Evolutionary conservation across 2,888 invertebrate genomes (phyloP).

Genomic region (Ptilodon capucinus): DNA sequence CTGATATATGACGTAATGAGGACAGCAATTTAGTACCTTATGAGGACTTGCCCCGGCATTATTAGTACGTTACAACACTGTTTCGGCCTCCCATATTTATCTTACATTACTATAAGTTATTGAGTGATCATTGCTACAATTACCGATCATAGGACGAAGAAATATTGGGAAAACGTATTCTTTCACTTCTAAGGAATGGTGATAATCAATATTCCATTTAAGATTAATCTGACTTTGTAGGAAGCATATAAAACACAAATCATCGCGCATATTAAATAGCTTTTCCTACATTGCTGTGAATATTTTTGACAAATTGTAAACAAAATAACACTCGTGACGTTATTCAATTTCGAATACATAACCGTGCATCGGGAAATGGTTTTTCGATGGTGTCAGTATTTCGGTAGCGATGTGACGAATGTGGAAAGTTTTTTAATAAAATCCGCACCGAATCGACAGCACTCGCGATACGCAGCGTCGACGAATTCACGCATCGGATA

Average conservation of each 20-base stretch:
- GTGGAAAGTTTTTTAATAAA: not conserved
- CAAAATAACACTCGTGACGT: not conserved
- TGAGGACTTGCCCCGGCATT: not conserved
- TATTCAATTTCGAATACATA: not conserved
- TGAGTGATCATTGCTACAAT: not conserved
- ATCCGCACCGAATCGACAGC: not conserved
- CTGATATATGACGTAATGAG: constrained; percentile 2
- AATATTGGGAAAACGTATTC: no score
- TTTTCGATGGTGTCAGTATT: not conserved
- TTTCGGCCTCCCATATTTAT: not conserved
- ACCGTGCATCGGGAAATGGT: not conserved
- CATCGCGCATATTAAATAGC: no score
- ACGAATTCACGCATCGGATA: no score
- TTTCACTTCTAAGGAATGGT: no score
- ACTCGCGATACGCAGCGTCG: no score
- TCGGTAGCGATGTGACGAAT: not conserved
- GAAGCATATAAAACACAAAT: no score
- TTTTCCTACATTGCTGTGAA: no score
- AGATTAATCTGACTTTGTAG: no score
- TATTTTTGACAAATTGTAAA: no score
- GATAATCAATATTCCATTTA: no score
- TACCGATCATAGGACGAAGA: no score
- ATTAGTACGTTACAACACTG: not conserved
- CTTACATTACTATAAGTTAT: not conserved
- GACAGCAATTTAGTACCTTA: constrained; percentile 1